Evolutionary conservation across 2,797 vertebrate species (phyloP).

Genomic region (Acanthiza pusilla): DNA sequence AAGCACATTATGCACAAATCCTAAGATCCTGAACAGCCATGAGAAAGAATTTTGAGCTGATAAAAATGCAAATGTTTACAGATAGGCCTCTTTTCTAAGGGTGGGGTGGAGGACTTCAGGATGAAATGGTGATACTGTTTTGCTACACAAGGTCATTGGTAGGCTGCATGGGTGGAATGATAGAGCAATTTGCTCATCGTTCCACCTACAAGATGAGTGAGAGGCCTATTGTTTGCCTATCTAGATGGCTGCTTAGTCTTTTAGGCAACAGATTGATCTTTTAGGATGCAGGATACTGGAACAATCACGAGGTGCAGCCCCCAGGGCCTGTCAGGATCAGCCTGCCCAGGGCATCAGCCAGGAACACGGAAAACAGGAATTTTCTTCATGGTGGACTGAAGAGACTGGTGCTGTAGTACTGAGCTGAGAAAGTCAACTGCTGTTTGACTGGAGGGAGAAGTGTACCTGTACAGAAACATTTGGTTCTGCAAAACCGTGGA

Average conservation of each 20-base stretch:
- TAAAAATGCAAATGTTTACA: background rate
- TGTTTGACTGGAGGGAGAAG: background rate
- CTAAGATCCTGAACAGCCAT: background rate
- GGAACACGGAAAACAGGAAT: background rate
- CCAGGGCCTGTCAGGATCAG: accelerated
- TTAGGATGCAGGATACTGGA: background rate
- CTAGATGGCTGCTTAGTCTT: background rate
- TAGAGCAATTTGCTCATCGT: background rate
- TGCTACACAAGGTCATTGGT: background rate
- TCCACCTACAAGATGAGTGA: background rate
- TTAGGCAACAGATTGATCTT: background rate
- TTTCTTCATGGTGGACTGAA: background rate
- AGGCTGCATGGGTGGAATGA: background rate
- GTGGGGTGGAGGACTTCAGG: background rate
- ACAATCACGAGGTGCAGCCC: background rate
- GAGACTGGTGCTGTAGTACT: background rate
- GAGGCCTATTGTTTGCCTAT: background rate
- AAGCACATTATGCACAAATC: background rate
- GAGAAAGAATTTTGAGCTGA: background rate
- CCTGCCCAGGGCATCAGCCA: background rate
- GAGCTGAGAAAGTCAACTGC: background rate
- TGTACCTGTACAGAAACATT: background rate
- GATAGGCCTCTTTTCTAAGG: background rate
- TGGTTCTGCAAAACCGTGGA: background rate
- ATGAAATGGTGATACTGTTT: background rate